Conservation (phyloP, 2,797 vertebrate genomes). For the Hybognathus amarus region DNA sequence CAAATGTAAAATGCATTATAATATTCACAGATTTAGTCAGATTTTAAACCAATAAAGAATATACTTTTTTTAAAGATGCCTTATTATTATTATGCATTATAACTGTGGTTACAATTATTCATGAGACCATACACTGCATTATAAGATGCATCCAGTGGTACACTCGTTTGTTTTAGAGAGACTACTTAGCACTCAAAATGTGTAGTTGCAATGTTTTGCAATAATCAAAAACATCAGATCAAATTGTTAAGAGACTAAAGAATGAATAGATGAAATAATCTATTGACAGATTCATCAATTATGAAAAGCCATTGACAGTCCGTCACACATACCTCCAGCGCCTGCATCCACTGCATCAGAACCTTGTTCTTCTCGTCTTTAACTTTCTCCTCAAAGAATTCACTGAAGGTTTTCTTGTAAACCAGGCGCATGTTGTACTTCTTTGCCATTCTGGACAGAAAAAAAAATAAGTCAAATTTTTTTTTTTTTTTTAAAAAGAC, state of each 20-base stretch:
- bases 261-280: not conserved
- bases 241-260: not conserved
- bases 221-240: not conserved
- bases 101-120: too few species aligned
- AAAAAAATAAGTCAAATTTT: not conserved
- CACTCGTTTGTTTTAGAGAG: too few species aligned
- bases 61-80: too few species aligned
- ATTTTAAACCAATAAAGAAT: too few species aligned
- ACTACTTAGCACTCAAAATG: not conserved
- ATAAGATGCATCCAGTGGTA: too few species aligned
- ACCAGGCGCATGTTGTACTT: conserved; percentile 93
- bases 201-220: not conserved
- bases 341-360: conserved; percentile 94
- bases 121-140: too few species aligned
- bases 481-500: too few species aligned
- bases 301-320: not conserved
- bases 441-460: conserved; percentile 87
- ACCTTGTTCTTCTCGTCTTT: conserved; percentile 87
- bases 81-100: too few species aligned
- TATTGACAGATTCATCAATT: not conserved
- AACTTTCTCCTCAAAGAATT: conserved; percentile 93
- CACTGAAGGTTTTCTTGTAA: conserved; percentile 89
- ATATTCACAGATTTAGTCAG: too few species aligned
- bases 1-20: too few species aligned
- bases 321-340: conserved; percentile 80